Conservation (phyloP, 2,113 vertebrate genomes). For the Mastomys natalensis region DNA sequence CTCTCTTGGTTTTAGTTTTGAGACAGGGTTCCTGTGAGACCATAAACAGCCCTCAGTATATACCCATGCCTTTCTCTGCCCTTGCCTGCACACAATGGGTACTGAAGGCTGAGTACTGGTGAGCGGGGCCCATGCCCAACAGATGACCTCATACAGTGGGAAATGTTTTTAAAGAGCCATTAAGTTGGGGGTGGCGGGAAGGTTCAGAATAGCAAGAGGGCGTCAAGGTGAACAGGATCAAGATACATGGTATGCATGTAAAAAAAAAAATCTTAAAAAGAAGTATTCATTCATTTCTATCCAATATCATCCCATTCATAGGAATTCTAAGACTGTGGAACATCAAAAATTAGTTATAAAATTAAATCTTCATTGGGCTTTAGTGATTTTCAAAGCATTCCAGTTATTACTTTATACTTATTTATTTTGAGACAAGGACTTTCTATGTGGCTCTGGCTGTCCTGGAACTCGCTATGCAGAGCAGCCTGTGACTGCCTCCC, state of each 20-base stretch:
- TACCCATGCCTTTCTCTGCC: not conserved
- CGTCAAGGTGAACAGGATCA: not conserved
- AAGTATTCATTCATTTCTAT: conserved; percentile 16
- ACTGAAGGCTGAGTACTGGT: not conserved
- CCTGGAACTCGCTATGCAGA: not conserved
- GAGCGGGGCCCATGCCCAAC: not conserved
- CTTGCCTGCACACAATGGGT: not conserved
- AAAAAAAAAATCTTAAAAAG: not conserved
- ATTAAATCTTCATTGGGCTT: conserved; percentile 9
- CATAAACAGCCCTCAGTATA: not conserved
- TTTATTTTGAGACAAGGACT: not conserved
- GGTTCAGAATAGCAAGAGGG: not conserved
- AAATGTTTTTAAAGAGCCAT: not conserved
- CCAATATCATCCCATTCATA: conserved; percentile 23
- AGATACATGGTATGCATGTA: not conserved
- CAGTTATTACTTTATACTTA: not conserved
- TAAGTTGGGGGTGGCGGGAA: not conserved
- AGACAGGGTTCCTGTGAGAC: not conserved
- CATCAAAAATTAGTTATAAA: conserved; percentile 40
- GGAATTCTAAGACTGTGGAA: conserved; percentile 48
- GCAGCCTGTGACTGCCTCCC: not conserved
- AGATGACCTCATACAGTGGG: not conserved
- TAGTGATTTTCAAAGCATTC: conserved; percentile 36
- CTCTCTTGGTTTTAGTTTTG: not conserved
- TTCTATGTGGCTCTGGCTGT: not conserved